Conservation (phyloP, 2,888 invertebrate genomes). For the Tachina grossa region DNA sequence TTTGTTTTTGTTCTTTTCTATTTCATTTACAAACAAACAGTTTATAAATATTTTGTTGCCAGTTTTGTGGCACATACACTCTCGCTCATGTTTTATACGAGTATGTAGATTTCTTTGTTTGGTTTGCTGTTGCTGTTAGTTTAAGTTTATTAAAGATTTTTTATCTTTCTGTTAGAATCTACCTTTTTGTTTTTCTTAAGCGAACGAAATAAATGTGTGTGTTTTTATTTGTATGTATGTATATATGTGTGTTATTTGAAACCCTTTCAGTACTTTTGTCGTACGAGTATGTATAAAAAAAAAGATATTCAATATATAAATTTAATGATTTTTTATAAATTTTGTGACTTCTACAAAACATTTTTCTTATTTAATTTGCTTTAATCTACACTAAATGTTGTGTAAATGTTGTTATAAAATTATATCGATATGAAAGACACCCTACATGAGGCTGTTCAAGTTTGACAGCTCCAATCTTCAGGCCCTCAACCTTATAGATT, state of each 20-base stretch:
- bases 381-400: constrained; percentile 39
- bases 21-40: constrained; percentile 21
- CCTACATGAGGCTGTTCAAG: neutral
- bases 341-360: constrained; percentile 42
- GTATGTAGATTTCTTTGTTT: constrained; percentile 25
- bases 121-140: constrained; percentile 17
- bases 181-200: constrained; percentile 33
- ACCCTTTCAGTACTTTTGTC: constrained; percentile 46
- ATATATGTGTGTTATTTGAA: constrained; percentile 26
- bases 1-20: neutral
- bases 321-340: constrained; percentile 33
- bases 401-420: neutral
- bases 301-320: constrained; percentile 13
- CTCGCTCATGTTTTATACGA: constrained; percentile 31
- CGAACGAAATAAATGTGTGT: constrained; percentile 18
- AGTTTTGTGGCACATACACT: constrained; percentile 32
- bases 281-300: neutral
- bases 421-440: neutral
- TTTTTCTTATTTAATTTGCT: constrained; percentile 49
- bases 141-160: constrained; percentile 42
- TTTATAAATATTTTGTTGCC: constrained; percentile 45
- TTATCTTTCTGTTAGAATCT: constrained; percentile 64
- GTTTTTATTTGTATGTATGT: neutral
- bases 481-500: too few relatives aligned
- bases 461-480: too few relatives aligned